Conservation (phyloP, 2,888 invertebrate species). For the Chalcosyrphus nemorum region DNA sequence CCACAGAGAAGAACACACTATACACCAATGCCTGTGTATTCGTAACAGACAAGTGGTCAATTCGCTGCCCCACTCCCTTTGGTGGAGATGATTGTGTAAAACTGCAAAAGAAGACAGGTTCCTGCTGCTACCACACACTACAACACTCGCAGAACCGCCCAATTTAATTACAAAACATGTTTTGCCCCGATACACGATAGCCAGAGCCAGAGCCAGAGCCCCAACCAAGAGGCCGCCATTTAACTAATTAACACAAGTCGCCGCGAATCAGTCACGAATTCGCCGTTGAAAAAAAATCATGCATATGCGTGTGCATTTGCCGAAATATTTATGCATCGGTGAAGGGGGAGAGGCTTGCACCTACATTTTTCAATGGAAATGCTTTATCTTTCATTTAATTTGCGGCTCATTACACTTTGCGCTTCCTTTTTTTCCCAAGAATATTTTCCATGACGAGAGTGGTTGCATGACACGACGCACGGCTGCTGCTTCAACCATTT, state of each 20-base stretch:
- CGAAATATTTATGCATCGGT: constrained; percentile 50
- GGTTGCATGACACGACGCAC: neutral
- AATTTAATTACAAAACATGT: constrained; percentile 64
- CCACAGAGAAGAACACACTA: constrained; percentile 19
- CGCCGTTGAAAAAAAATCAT: constrained; percentile 41
- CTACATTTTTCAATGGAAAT: constrained; percentile 69
- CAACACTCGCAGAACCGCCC: constrained; percentile 64
- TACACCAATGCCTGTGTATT: neutral
- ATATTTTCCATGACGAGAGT: constrained; percentile 26
- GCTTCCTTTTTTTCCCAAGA: constrained; percentile 52
- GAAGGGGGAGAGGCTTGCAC: constrained; percentile 22
- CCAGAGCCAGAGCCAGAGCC: too few relatives aligned
- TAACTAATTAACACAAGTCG: constrained; percentile 69
- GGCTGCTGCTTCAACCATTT: constrained; percentile 57
- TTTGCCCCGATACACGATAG: constrained; percentile 24
- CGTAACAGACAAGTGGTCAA: neutral
- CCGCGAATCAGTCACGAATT: constrained; percentile 65
- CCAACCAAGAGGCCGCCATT: constrained; percentile 57
- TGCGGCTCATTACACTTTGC: constrained; percentile 49
- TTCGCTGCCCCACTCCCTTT: constrained; percentile 15
- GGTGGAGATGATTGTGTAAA: neutral
- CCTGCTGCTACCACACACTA: constrained; percentile 13
- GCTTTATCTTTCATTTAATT: constrained; percentile 59
- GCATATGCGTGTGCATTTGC: constrained; percentile 56
- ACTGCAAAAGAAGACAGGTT: constrained; percentile 19